Conservation (phyloP, 2,113 vertebrate genomes). For the Salvelinus alpinus region DNA sequence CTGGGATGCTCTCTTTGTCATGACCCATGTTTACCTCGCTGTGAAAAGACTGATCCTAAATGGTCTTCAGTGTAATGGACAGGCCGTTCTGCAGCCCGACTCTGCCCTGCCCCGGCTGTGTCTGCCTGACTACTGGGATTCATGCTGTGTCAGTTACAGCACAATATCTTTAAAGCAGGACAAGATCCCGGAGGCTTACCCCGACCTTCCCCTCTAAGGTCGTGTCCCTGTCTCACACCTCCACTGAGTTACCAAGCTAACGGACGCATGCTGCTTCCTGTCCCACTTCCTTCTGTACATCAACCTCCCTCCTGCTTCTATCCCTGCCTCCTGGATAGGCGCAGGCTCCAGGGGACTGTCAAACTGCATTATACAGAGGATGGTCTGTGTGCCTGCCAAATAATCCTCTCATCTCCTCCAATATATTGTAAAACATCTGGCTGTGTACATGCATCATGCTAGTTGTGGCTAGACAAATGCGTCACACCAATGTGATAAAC, state of each 20-base stretch:
- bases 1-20: slow-evolving; percentile 38
- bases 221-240: slow-evolving; percentile 25
- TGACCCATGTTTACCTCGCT: slow-evolving; percentile 31
- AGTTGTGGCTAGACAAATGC: slow-evolving; percentile 1
- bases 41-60: background rate
- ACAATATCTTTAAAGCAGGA: background rate
- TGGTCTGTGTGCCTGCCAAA: slow-evolving; percentile 15
- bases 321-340: too few species aligned
- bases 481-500: slow-evolving; percentile 6
- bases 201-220: background rate
- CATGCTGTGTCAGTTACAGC: background rate
- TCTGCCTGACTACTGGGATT: background rate
- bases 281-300: too few species aligned
- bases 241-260: slow-evolving; percentile 27
- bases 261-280: too few species aligned
- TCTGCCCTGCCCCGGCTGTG: background rate
- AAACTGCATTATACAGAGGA: slow-evolving; percentile 4
- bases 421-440: slow-evolving; percentile 31
- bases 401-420: slow-evolving; percentile 24
- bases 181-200: background rate
- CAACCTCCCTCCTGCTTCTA: slow-evolving; percentile 39
- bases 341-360: slow-evolving; percentile 22
- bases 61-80: background rate
- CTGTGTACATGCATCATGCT: slow-evolving; percentile 25
- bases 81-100: background rate